Evolutionary conservation across 2,888 invertebrate genomes (phyloP).

Genomic region (Athrips mouffetella): DNA sequence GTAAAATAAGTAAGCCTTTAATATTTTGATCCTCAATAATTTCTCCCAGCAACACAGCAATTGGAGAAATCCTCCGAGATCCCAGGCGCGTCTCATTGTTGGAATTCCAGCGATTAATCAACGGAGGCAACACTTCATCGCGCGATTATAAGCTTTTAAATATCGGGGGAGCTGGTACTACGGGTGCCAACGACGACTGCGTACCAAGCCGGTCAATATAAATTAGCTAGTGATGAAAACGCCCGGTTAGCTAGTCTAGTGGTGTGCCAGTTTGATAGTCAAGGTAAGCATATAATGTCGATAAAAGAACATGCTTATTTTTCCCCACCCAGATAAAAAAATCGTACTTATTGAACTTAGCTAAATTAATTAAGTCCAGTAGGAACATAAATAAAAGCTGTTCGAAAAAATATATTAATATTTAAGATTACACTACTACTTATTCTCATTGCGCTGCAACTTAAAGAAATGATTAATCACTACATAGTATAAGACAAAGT

Average conservation of each 20-base stretch:
- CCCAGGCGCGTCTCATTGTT: slow-evolving; percentile 35
- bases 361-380: too few relatives aligned
- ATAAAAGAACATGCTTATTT: neutral
- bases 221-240: slow-evolving; percentile 72
- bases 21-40: slow-evolving; percentile 38
- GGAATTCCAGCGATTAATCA: slow-evolving; percentile 65
- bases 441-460: too few relatives aligned
- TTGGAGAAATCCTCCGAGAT: slow-evolving; percentile 26
- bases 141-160: slow-evolving; percentile 76
- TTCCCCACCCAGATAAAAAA: too few relatives aligned
- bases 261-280: slow-evolving; percentile 28
- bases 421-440: too few relatives aligned
- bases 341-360: too few relatives aligned
- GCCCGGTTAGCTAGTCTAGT: slow-evolving; percentile 31
- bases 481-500: too few relatives aligned
- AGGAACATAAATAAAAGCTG: too few relatives aligned
- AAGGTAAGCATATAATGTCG: neutral
- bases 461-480: too few relatives aligned
- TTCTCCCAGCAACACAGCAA: too few relatives aligned
- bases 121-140: slow-evolving; percentile 67
- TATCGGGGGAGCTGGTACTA: slow-evolving; percentile 45
- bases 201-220: slow-evolving; percentile 58
- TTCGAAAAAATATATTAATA: too few relatives aligned
- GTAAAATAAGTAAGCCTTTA: neutral
- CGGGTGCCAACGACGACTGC: slow-evolving; percentile 29